These are phyloP conservation scores for Halesus radiatus DNA, from an alignment of 1,140 invertebrate genomes.

Conservation along the genomic window DNA sequence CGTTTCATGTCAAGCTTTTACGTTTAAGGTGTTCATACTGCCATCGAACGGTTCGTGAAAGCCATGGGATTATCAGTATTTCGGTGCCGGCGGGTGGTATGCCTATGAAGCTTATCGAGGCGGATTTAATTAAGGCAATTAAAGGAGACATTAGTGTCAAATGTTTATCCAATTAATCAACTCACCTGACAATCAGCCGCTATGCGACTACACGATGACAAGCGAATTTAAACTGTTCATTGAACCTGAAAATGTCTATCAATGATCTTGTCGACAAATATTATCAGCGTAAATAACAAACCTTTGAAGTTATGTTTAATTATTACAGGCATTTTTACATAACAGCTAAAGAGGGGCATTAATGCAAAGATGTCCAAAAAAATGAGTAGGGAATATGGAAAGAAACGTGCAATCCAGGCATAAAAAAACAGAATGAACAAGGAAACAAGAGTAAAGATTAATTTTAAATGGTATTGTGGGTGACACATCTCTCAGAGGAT, in stretches of 20 bases:
- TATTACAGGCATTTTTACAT: not conserved
- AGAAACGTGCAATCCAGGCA: too few species aligned
- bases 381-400: too few species aligned
- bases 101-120: not conserved
- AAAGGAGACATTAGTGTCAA: constrained; percentile 23
- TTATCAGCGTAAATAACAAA: not conserved
- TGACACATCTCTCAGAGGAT: too few species aligned
- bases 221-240: constrained; percentile 20
- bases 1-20: too few species aligned
- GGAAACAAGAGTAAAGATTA: too few species aligned
- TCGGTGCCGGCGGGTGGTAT: not conserved
- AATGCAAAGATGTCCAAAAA: too few species aligned
- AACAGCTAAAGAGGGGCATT: not conserved
- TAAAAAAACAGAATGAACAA: too few species aligned
- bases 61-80: not conserved
- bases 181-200: constrained; percentile 20
- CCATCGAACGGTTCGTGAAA: too few species aligned
- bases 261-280: not conserved
- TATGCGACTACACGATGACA: not conserved
- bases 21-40: too few species aligned
- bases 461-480: too few species aligned
- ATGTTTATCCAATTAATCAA: constrained; percentile 33
- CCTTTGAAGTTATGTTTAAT: not conserved
- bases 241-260: not conserved
- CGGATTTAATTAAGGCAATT: constrained; percentile 32